Evolutionary conservation across 1,140 invertebrate genomes (phyloP).

Genomic region (Pemphigus obesinymphae): DNA sequence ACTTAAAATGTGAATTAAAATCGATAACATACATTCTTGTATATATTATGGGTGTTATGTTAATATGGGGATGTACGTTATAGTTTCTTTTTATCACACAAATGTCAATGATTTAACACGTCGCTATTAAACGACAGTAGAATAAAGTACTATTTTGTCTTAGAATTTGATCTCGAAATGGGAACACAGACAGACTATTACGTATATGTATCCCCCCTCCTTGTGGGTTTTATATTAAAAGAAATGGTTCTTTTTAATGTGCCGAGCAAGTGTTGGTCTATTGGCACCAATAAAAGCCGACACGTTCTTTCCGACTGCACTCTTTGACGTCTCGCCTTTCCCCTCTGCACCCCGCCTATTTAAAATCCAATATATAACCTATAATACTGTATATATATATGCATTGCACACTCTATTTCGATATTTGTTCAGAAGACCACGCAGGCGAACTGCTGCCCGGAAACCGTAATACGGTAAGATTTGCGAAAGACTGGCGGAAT

Average conservation of each 20-base stretch:
- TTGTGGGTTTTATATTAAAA: constrained; percentile 11
- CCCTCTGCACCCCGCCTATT: not conserved
- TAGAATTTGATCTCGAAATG: too few relatives aligned
- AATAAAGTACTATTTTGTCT: too few relatives aligned
- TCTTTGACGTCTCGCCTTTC: not conserved
- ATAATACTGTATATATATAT: too few relatives aligned
- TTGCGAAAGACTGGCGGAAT: not conserved
- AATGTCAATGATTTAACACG: too few relatives aligned
- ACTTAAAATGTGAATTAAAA: too few relatives aligned
- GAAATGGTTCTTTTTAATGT: constrained; percentile 2
- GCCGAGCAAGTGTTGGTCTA: not conserved
- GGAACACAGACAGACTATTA: not conserved
- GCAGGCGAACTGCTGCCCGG: not conserved
- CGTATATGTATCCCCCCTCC: too few relatives aligned
- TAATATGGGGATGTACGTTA: too few relatives aligned
- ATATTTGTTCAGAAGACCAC: not conserved
- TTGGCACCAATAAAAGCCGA: constrained; percentile 17
- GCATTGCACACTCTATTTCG: not conserved
- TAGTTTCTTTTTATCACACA: too few relatives aligned
- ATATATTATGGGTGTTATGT: too few relatives aligned
- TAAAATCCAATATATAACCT: constrained; percentile 17
- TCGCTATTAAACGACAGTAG: too few relatives aligned
- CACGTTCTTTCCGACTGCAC: not conserved
- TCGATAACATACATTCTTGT: too few relatives aligned
- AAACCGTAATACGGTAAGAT: not conserved